These are phyloP conservation scores for Crocuta crocuta DNA, from an alignment of 2,113 vertebrate species.

Conservation along the genomic window DNA sequence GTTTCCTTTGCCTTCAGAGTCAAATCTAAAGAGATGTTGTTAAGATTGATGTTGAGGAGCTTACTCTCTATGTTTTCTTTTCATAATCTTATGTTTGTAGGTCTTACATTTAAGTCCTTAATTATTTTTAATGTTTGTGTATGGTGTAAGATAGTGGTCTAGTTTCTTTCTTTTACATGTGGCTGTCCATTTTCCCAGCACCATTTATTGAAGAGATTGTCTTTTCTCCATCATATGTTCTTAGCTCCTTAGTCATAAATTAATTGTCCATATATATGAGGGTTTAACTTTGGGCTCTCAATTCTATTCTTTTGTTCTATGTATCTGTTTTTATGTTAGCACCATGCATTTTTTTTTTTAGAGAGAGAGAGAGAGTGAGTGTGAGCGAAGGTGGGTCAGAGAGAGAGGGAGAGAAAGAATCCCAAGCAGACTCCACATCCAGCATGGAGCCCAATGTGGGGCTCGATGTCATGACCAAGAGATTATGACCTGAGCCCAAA, in stretches of 20 bases:
- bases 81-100: not conserved
- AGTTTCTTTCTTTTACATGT: not conserved
- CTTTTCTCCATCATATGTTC: not conserved
- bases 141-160: not conserved
- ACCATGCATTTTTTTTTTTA: not conserved
- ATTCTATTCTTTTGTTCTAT: not conserved
- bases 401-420: no score
- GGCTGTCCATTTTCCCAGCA: not conserved
- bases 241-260: not conserved
- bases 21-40: not conserved
- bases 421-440: no score
- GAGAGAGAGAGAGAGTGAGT: no score
- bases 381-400: no score
- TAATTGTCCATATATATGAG: not conserved
- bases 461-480: no score
- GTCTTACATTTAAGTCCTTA: not conserved
- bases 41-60: not conserved
- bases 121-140: not conserved
- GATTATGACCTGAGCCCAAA: no score
- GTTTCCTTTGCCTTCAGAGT: not conserved
- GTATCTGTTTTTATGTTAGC: not conserved
- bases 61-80: not conserved
- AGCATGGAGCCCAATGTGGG: no score
- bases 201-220: not conserved
- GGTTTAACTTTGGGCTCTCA: not conserved